Base-by-base conservation (phyloP, 2,797 vertebrate genomes). In the Danio choprae region DNA sequence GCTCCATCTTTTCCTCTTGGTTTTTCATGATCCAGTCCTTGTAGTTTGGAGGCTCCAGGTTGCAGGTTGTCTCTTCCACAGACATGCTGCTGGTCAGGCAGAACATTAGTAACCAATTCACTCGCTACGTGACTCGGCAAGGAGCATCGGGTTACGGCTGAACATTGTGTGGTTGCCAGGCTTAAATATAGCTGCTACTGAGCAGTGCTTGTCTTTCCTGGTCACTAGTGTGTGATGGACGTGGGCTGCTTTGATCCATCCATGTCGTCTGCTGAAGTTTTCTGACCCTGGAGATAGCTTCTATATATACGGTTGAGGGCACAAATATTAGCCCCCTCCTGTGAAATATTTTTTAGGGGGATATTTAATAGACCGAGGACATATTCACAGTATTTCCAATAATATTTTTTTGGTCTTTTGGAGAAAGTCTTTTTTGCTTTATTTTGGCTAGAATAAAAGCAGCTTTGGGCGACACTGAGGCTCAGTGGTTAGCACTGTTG, bases 121-220 rank as follows among this genome's bases (percentile, higher is more conserved):
- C 95, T 93, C 90, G 93, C 91, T 86, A 90, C 87, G 91, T 93
- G 94, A 94, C 94, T 95, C 93, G 94, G 94, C 95, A 95, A 91
- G 95, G 88, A 94, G 95, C 92, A 94, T 97, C 95, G 55, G 89
- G 92, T 98, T 98, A 95, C 96, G 95, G 94, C 94, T 95, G 93
- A 93, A 96, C 94, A 94, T 92, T 94, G 94, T 92, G 93, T 92
- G 90, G 89, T 88, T 89, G 93, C 94, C 94, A 94, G 89, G 78
- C 77, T 95, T 98, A 97, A 96, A 95, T 96, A 97, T 98, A 98
- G 95, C 87, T 83, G 55, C 85, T 85, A 91, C 87, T 84, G 7
- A 94, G 86, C 88, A 92, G 93, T 94, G 91, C 88, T 90, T 81
- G 87, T 82, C 87, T 90, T 85, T 75, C 85, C 81, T 81, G 63